Evolutionary conservation across 2,797 vertebrate species (phyloP).

Genomic region (Pseudocheirus occidentalis): DNA sequence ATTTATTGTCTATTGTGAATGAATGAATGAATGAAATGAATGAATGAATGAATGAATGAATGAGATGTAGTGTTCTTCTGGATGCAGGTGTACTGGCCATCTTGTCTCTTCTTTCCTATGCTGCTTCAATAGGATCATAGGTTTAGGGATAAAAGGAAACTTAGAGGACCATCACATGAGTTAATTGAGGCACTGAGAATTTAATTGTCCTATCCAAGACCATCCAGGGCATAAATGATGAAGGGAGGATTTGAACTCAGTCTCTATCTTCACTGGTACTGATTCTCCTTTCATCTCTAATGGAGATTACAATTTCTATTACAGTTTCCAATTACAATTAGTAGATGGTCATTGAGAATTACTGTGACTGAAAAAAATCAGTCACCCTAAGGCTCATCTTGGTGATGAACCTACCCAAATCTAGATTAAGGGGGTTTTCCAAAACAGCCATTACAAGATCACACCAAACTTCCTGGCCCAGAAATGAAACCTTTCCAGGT

Average conservation of each 20-base stretch:
- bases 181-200: background rate
- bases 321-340: background rate
- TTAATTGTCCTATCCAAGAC: background rate
- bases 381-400: background rate
- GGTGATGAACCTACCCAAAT: background rate
- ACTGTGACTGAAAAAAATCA: background rate
- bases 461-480: background rate
- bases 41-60: background rate
- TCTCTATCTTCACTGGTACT: background rate
- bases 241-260: background rate
- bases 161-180: background rate
- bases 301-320: background rate
- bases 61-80: background rate
- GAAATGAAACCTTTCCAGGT: background rate
- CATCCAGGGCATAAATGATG: background rate
- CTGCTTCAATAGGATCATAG: background rate
- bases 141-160: no score
- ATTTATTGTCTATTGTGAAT: no score
- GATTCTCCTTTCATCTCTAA: background rate
- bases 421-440: background rate
- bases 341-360: background rate
- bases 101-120: conserved; percentile 1
- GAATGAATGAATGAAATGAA: background rate
- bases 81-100: background rate
- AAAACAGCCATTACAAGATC: background rate